A percentile compares a stretch with the other conserved stretches of the same genome.
These are phyloP conservation scores for Colletes gigas DNA, from an alignment of 1,140 invertebrate genomes.

Conservation along the genomic window DNA sequence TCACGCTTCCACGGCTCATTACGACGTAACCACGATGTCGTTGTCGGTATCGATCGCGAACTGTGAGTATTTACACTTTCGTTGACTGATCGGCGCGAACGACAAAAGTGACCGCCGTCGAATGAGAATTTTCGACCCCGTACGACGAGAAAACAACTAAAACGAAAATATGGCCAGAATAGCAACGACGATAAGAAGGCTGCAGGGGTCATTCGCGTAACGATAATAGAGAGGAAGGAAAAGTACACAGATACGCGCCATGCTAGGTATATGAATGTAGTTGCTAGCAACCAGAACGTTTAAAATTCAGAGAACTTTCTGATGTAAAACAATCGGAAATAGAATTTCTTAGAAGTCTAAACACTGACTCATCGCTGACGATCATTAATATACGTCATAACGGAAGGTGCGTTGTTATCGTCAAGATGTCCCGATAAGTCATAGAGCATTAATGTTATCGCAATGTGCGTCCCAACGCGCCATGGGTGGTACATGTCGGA, in stretches of 20 bases:
- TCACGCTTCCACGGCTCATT: conserved; percentile 40
- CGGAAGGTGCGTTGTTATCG: neutral
- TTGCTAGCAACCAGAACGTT: no score
- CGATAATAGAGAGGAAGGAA: conserved; percentile 33
- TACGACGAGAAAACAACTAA: conserved; percentile 30
- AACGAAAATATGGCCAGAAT: conserved; percentile 43
- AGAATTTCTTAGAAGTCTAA: neutral
- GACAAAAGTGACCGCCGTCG: conserved; percentile 28
- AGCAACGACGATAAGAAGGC: conserved; percentile 54
- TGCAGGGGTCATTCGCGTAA: conserved; percentile 55
- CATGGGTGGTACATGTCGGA: neutral
- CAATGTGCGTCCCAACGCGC: neutral
- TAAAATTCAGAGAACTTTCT: no score
- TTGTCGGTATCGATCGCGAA: neutral
- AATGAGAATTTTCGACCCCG: conserved; percentile 27
- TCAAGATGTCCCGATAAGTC: neutral
- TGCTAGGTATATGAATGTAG: conserved; percentile 11
- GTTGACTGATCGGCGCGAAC: conserved; percentile 14
- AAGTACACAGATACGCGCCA: conserved; percentile 5
- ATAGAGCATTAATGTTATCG: neutral
- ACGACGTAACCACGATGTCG: neutral
- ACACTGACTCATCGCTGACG: neutral
- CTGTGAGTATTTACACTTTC: neutral
- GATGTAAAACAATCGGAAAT: no score
- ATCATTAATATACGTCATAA: neutral